Base-by-base conservation (phyloP, 2,888 invertebrate species). In the Tanytarsus gracilentus region DNA sequence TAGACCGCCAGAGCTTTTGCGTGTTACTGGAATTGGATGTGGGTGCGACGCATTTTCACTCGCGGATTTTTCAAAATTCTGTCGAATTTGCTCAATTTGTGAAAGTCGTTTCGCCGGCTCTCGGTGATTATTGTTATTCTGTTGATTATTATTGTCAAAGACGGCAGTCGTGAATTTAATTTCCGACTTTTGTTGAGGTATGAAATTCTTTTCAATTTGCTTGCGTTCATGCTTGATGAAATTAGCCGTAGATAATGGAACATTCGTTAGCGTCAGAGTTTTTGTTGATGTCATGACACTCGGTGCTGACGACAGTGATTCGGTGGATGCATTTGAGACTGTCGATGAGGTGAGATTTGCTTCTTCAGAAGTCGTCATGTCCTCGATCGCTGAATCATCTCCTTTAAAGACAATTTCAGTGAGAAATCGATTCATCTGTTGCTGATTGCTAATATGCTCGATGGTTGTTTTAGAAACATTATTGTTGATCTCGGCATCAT, bases 121-220 rank as follows among this genome's bases (percentile, higher is more conserved):
- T 49, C 26, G 9, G 14, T 44, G 16, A 25, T 36, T 26, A 14
- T 39, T 7, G 18, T 59, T 59, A 8, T 18, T 29, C 50, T 77
- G 48, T n/a, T n/a, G n/a, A n/a, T n/a, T n/a, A 3, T 77, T 76
- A 65, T 77, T 75, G 74, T 82, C 81, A 67, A 82, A 82, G 9
- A 81, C 82, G 0, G 82, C 79, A 26, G 82, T 82, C 18, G 80
- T 76, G 70, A 82, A 82, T 68, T 80, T 77, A 64, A 82, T 82
- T 65, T 79, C 78, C n/a, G n/a, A n/a, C 62, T 79, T 76, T 69
- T 78, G 78, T 66, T 78, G 70, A 27, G 78, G 78, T 65, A 78
- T 65, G 67, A 77, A 63, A 48, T 63, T 61, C 8, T 62, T 60
- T 16, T 63, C 63, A 23, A 59, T 39, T n/a, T 61, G 51, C 11